Conservation (phyloP, 2,888 invertebrate species). For the Megastigmus dorsalis region DNA sequence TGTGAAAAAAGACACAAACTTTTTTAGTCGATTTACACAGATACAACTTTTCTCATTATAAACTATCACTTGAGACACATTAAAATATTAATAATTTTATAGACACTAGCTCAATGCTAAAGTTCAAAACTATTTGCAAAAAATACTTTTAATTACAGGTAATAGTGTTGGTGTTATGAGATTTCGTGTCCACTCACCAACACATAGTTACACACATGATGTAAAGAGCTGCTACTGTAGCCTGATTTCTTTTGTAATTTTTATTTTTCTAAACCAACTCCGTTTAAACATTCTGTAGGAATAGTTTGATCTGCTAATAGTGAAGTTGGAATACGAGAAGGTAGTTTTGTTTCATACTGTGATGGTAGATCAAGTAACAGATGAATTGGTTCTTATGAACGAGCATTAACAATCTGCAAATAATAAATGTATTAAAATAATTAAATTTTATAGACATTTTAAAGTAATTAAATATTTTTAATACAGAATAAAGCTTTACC, state of each 20-base stretch:
- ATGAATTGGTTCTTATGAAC: constrained; percentile 82
- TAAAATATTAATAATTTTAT: too few relatives aligned
- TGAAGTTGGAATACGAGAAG: constrained; percentile 80
- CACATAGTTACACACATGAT: too few relatives aligned
- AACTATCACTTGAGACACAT: too few relatives aligned
- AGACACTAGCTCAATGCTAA: too few relatives aligned
- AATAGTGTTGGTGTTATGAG: too few relatives aligned
- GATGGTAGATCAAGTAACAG: constrained; percentile 84
- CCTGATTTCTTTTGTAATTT: constrained; percentile 77
- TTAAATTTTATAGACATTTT: constrained; percentile 31
- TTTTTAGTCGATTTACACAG: too few relatives aligned
- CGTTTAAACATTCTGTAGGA: constrained; percentile 85
- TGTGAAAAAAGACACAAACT: too few relatives aligned
- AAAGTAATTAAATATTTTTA: constrained; percentile 17
- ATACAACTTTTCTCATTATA: too few relatives aligned
- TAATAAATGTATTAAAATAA: constrained; percentile 33
- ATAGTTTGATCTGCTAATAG: constrained; percentile 85
- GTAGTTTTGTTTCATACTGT: constrained; percentile 76
- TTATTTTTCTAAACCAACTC: constrained; percentile 83
- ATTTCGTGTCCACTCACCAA: too few relatives aligned
- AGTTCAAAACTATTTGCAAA: too few relatives aligned
- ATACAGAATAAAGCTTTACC: constrained; percentile 68
- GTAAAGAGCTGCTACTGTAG: constrained; percentile 68
- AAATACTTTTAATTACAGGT: too few relatives aligned
- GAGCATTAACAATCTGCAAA: constrained; percentile 79